A percentile compares a stretch with the other conserved stretches of the same genome.
Conservation (phyloP, 2,797 vertebrate species). For the Cheracebus regulus region DNA sequence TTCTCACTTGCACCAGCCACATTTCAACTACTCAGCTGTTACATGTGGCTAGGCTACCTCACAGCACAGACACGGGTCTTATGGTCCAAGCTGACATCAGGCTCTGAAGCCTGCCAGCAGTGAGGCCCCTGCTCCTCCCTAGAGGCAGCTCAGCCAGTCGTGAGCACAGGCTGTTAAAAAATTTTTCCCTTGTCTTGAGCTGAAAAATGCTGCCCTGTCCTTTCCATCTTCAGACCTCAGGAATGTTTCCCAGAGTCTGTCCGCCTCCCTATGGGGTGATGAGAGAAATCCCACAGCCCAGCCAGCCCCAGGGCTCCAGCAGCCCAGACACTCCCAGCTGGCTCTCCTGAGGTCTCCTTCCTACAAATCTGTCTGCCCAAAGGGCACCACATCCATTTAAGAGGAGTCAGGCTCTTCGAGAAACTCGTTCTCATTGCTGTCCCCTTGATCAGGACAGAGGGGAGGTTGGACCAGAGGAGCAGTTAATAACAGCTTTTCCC, state of each 20-base stretch:
- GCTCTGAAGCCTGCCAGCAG: neutral
- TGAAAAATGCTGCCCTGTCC: neutral
- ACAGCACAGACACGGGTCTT: neutral
- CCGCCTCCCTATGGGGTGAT: neutral
- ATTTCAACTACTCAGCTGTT: neutral
- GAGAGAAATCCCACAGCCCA: neutral
- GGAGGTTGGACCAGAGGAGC: neutral
- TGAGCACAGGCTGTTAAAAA: neutral
- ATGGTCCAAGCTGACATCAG: neutral
- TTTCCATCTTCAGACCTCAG: neutral
- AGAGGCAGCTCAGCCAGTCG: neutral
- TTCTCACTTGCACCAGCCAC: neutral
- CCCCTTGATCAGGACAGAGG: neutral
- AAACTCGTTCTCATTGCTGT: neutral
- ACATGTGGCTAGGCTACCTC: neutral
- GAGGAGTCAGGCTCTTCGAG: neutral
- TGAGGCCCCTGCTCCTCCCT: fast-evolving
- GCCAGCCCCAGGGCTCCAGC: neutral
- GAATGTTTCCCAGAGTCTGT: neutral
- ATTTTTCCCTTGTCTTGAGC: neutral
- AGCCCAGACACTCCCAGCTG: neutral
- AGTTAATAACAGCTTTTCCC: conserved; percentile 18
- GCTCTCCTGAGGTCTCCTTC: neutral
- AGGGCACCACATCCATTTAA: neutral
- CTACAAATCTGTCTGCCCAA: neutral